Evolutionary conservation across 2,113 vertebrate genomes (phyloP).

Genomic region (Motacilla alba): DNA sequence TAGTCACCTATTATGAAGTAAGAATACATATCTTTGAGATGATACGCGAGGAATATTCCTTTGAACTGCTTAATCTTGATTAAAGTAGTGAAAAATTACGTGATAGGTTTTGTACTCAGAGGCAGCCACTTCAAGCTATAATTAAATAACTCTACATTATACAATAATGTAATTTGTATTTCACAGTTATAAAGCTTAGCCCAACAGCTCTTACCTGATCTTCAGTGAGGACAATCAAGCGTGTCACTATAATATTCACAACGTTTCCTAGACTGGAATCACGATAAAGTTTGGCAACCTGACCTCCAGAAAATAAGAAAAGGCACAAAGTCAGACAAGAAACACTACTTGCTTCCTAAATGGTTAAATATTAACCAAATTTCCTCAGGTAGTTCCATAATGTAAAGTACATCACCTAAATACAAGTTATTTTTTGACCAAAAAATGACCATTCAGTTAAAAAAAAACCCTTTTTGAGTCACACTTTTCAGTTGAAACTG

Average conservation of each 20-base stretch:
- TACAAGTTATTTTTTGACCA: background rate
- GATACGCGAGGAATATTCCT: constrained; percentile 15
- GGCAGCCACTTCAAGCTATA: constrained; percentile 37
- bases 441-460: background rate
- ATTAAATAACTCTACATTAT: constrained; percentile 3
- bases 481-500: background rate
- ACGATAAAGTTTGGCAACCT: constrained; percentile 99
- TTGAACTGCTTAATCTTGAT: constrained; percentile 35
- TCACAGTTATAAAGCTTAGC: background rate
- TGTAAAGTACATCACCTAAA: background rate
- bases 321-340: constrained; percentile 99
- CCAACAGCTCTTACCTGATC: constrained; percentile 86
- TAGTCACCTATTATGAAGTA: constrained; percentile 33
- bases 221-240: constrained; percentile 96
- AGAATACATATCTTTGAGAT: constrained; percentile 23
- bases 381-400: background rate
- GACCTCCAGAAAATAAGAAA: constrained; percentile 99
- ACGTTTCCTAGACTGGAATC: constrained; percentile 99
- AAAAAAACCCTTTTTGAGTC: background rate
- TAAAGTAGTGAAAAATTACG: constrained; percentile 42
- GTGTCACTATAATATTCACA: constrained; percentile 99
- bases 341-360: constrained; percentile 3
- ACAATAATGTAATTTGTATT: background rate
- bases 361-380: background rate
- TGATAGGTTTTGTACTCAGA: constrained; percentile 36